These are phyloP conservation scores for Diglossa brunneiventris DNA, from an alignment of 2,113 vertebrate species.

Conservation along the genomic window DNA sequence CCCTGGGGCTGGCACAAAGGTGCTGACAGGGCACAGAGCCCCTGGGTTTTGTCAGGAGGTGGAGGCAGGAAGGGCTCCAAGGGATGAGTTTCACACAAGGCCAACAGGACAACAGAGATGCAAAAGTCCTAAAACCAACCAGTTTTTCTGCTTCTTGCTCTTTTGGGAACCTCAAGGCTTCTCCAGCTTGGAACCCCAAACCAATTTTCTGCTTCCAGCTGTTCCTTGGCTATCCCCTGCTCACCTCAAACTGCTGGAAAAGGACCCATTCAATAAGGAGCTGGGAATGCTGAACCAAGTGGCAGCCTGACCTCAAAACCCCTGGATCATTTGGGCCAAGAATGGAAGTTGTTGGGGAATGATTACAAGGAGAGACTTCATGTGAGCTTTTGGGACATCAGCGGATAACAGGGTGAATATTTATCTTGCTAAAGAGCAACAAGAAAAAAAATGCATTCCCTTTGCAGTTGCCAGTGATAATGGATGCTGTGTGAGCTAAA, in stretches of 20 bases:
- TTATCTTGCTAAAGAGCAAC: slow-evolving; percentile 40
- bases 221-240: neutral
- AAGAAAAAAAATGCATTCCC: slow-evolving; percentile 10
- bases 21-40: neutral
- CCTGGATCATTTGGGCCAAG: neutral
- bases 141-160: neutral
- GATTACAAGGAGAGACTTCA: neutral
- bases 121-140: neutral
- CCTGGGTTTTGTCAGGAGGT: neutral
- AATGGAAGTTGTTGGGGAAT: neutral
- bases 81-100: neutral
- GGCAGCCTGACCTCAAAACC: neutral
- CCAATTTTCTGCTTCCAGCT: neutral
- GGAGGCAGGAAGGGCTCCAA: neutral
- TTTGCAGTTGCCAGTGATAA: slow-evolving; percentile 69
- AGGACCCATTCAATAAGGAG: neutral
- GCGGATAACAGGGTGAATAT: neutral
- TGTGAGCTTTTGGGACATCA: neutral
- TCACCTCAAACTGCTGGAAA: neutral
- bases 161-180: neutral
- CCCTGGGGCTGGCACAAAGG: neutral
- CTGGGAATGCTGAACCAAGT: neutral
- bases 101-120: neutral
- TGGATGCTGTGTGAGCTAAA: slow-evolving; percentile 63
- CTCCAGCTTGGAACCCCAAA: neutral